Base-by-base conservation (phyloP, 2,888 invertebrate species). In the Scaptomyza caliginosa region DNA sequence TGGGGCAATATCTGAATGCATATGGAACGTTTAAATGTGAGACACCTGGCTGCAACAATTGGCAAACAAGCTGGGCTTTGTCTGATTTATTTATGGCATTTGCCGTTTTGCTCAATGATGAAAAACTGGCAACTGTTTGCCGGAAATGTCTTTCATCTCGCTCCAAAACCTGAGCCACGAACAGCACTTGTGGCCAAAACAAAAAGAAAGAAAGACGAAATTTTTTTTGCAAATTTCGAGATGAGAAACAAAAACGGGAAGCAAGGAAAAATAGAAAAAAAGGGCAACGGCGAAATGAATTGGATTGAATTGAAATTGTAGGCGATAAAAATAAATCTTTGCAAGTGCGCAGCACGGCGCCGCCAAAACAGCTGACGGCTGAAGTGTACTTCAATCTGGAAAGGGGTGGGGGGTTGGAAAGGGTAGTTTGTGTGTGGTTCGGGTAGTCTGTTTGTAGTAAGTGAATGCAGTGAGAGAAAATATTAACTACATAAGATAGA, bases 301-400 rank as follows among this genome's bases (percentile, higher is more conserved):
- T 83, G 86, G 73, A 83, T 83, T 86, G 88, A 87, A 89, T 85
- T 76, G 85, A 86, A 82, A 89, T 89, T 76, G 79, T 77, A 83
- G 86, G 79, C 90, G 88, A 90, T 90, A 89, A 90, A 90, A 90
- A 90, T 90, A 90, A 90, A 89, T 89, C 89, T 89, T 75, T 80
- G 85, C 77, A 73, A 80, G 79, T 75, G 85, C 75, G 74, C 81
- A 75, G 75, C 72, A 73, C 66, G 75, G 71, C 82, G 79, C 67
- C 75, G 65, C 74, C 80, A 82, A 32, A 45, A 71, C 78, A 86
- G 83, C 86, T 82, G 82, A 83, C 84, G 75, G 75, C 54, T 45
- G 60, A 16, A 58, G 56, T 65, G 52, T 23, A n/a, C 42, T n/a
- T 1, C 34, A 38, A 28, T 6, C 7, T 13, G n/a, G 3, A 17